Evolutionary conservation across 2,113 vertebrate species (phyloP).

Genomic region (Odocoileus hemionus): DNA sequence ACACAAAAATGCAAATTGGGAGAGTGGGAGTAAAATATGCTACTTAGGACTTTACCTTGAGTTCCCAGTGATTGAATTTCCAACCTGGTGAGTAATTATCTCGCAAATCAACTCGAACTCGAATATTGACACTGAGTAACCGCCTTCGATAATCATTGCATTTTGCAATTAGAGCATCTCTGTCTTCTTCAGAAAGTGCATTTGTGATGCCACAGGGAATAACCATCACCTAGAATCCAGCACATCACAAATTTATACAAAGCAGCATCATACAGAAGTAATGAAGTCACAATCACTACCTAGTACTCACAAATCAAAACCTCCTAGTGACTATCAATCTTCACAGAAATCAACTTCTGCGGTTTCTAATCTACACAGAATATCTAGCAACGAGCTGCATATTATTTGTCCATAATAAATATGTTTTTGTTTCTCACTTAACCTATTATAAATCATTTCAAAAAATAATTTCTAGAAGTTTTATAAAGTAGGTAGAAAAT

Average conservation of each 20-base stretch:
- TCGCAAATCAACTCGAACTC: slow-evolving; percentile 87
- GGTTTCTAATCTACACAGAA: neutral
- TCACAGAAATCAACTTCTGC: neutral
- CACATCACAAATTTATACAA: neutral
- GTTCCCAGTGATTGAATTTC: slow-evolving; percentile 99
- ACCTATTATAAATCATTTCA: neutral
- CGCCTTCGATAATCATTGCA: slow-evolving; percentile 87
- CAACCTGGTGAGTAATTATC: slow-evolving; percentile 99
- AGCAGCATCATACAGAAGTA: neutral
- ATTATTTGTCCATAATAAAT: neutral
- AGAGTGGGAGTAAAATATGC: neutral
- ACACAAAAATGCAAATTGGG: neutral
- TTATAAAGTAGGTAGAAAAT: neutral
- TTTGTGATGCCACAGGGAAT: slow-evolving; percentile 97
- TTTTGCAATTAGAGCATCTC: slow-evolving; percentile 86
- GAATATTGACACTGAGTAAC: slow-evolving; percentile 81
- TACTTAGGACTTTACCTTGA: slow-evolving; percentile 85
- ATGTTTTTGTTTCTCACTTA: neutral
- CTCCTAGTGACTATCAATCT: neutral
- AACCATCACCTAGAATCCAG: slow-evolving; percentile 86
- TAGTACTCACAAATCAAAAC: neutral
- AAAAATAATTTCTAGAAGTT: neutral
- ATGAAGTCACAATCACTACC: neutral
- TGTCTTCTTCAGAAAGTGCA: slow-evolving; percentile 90
- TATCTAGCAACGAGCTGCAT: neutral